Evolutionary conservation across 2,797 vertebrate species (phyloP), one percentile per base, ranked within the genome.

Genomic region (Epinephelus coioides): DNA sequence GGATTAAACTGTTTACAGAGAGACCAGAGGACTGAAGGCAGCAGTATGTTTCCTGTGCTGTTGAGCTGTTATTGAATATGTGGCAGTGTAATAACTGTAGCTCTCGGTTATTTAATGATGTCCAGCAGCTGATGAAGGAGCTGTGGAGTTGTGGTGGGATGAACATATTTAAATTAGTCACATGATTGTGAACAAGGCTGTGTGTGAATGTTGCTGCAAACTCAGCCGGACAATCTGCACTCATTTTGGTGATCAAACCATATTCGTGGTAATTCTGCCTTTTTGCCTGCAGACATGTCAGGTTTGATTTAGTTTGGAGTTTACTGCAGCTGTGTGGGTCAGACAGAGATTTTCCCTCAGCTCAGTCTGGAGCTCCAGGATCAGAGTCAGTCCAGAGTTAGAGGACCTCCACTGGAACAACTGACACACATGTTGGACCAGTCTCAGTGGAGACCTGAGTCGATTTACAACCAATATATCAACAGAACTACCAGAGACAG

Each of bases 301-400:
- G 30, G 63, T 57, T 69, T 19, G 54, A 70, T 87, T 74, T 76
- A 14, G 69, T 60, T 72, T 69, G 70, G 19, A 51, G 51, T 54
- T 19, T 54, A 25, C 14, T 57, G 54, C 30, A 30, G 11, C 34
- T 6, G 2, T 67, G 4, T 25, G 18, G 25, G 46, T 64, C 59
- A 60, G 55, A 43, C 56, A 25, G 27, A 61, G 66, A 67, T 65
- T 56, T 71, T 53, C 53, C 21, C 17, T 46, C 19, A 43, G 70
- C 50, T 67, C 38, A 23, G 69, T 74, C n/a, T 73, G 66, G 55
- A 74, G 76, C 61, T 73, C 10, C 5, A 55, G 38, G 12, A 74
- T 19, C 34, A 21, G 19, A 60, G 67, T 51, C 19, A 54, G 62
- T 55, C 40, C 34, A 51, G 1, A 53, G 73, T 71, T 30, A 76